Percentiles rank a stretch among this genome's conserved stretches.
phyloP scores from a whole-genome alignment of 2,888 invertebrate genomes.

The Phyto melanocephala region DNA sequence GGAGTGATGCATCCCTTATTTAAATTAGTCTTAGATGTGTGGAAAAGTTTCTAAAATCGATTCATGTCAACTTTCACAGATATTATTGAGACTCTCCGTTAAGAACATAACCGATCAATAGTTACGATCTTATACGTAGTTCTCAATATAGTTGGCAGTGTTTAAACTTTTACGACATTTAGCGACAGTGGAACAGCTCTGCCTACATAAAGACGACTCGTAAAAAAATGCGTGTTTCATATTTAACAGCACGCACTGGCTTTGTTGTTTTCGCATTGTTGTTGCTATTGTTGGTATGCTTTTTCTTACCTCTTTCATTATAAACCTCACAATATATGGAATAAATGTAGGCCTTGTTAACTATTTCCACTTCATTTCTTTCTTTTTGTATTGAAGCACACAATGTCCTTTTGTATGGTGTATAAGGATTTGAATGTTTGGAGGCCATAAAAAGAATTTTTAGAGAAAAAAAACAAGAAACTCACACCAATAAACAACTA shows the following conservation, averaged over 20 bases:
- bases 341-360: constrained; percentile 33
- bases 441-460: constrained; percentile 51
- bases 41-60: too few species aligned
- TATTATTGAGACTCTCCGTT: too few species aligned
- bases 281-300: neutral
- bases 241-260: neutral
- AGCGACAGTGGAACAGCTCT: neutral
- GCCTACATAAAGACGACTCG: neutral
- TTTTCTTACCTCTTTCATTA: constrained; percentile 58
- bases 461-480: neutral
- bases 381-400: neutral
- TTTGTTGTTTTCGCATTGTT: neutral
- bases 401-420: constrained; percentile 4
- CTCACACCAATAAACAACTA: neutral
- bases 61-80: too few species aligned
- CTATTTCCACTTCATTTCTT: neutral
- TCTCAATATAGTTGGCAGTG: too few species aligned
- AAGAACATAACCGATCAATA: too few species aligned
- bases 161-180: too few species aligned
- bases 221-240: constrained; percentile 18
- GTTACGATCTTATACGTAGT: too few species aligned
- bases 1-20: too few species aligned
- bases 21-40: too few species aligned
- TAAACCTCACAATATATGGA: constrained; percentile 1
- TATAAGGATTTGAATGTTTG: constrained; percentile 36